A percentile compares a stretch with the other conserved stretches of the same genome.
phyloP scores from a whole-genome alignment of 1,140 invertebrate genomes.

The Kradibia gibbosae region DNA sequence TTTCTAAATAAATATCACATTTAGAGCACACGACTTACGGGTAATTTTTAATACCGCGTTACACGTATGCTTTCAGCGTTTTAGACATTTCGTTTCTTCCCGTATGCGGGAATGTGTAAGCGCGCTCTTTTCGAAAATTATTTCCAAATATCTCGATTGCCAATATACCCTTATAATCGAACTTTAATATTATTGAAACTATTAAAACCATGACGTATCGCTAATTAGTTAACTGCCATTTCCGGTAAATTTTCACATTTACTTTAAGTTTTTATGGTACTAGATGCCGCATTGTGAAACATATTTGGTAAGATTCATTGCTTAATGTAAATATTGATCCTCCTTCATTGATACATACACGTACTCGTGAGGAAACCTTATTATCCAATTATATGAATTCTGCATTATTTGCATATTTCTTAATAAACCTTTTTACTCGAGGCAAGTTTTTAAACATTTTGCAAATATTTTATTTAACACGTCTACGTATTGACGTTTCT shows the following conservation, averaged over 20 bases:
- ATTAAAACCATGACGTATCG: too few species aligned
- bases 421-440: neutral
- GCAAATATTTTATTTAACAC: neutral
- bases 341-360: neutral
- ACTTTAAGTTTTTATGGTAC: neutral
- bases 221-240: neutral
- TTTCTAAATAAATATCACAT: neutral
- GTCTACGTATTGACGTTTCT: neutral
- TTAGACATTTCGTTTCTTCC: too few species aligned
- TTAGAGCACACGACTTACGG: too few species aligned
- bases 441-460: neutral
- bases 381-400: constrained; percentile 32
- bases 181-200: too few species aligned
- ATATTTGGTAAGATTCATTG: neutral
- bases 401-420: constrained; percentile 19
- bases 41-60: too few species aligned
- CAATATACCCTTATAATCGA: too few species aligned
- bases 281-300: neutral
- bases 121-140: too few species aligned
- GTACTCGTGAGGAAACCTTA: constrained; percentile 33
- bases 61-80: too few species aligned
- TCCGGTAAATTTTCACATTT: constrained; percentile 27
- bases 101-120: too few species aligned
- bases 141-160: too few species aligned
- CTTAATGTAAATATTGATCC: constrained; percentile 22